Base-by-base conservation (phyloP, 1,140 invertebrate genomes). In the Sinonovacula constricta region DNA sequence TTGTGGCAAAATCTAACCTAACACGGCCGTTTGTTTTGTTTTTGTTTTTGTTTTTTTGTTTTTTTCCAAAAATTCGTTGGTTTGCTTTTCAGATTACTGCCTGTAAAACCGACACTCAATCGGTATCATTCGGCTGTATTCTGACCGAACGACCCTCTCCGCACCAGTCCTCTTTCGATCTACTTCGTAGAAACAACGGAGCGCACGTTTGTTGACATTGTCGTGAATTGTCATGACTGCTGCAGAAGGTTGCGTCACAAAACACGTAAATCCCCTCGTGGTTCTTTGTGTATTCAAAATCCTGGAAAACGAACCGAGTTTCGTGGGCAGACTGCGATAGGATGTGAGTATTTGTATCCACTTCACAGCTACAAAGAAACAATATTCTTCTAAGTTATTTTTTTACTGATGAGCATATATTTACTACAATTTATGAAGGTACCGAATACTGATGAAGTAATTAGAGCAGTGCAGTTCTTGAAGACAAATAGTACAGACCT, bases 251-350 rank as follows among this genome's bases (percentile, higher is more conserved):
- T 0, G 69, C 69, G 26, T 71, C 69, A 31, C 69, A 71, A 30
- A 31, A 60, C 7, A 71, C 54, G 53, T 71, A 24, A 14, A 71
- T 26, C 5, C 56, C 69, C 15, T 71, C 69, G 30, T 60, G 56
- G 28, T 62, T 71, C 33, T n/a, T 45, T 1, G 69, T 45, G 56
- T 71, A 71, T 28, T 71, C 69, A 33, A 71, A 71, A 62, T 60
- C 69, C 49, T 60, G 3, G 26, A 71, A 59, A 2, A 60, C 54
- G 62, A 71, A 49, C 18, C 45, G 18, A 26, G 66, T 69, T 24
- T 69, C 66, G 18, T 69, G 66, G 18, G 66, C n/a, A n/a, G 51
- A 60, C 34, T 71, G 69, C 24, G 69, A 59, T 30, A 71, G 59
- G 7, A 60, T 12, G 31, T 71, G 69, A 1, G 69, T 71, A 31